Evolutionary conservation across 2,888 invertebrate genomes (phyloP).

Genomic region (Parthenolecanium corni): DNA sequence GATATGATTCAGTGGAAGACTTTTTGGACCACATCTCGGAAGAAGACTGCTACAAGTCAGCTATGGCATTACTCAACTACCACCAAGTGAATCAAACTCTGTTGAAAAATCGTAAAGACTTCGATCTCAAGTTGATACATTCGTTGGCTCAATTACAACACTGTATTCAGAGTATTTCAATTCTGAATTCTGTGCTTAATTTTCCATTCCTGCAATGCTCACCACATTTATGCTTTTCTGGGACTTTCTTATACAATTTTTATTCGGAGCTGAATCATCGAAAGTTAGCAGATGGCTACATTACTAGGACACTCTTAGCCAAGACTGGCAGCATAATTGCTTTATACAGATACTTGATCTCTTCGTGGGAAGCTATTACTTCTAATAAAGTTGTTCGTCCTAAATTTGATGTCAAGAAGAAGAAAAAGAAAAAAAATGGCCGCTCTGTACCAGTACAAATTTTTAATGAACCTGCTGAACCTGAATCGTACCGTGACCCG

Average conservation of each 20-base stretch:
- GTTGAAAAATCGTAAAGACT: conserved; percentile 45
- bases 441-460: background rate
- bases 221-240: conserved; percentile 56
- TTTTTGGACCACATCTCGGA: conserved; percentile 43
- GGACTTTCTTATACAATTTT: conserved; percentile 64
- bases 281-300: conserved; percentile 17
- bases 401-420: background rate
- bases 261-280: conserved; percentile 34
- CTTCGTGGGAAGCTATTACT: background rate
- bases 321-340: conserved; percentile 9
- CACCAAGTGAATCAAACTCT: conserved; percentile 49
- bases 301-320: conserved; percentile 20
- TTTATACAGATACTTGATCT: conserved; percentile 5
- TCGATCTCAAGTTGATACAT: conserved; percentile 48
- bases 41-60: conserved; percentile 49
- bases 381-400: background rate
- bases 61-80: conserved; percentile 47
- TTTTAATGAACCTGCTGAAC: background rate
- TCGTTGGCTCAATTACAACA: conserved; percentile 55
- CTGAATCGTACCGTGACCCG: conserved; percentile 9
- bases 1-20: background rate
- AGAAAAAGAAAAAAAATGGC: background rate
- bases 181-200: conserved; percentile 54
- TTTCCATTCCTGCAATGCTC: conserved; percentile 47
- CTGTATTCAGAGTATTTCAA: conserved; percentile 47